Conservation (phyloP, 2,888 invertebrate genomes). For the Coenonympha glycerion region DNA sequence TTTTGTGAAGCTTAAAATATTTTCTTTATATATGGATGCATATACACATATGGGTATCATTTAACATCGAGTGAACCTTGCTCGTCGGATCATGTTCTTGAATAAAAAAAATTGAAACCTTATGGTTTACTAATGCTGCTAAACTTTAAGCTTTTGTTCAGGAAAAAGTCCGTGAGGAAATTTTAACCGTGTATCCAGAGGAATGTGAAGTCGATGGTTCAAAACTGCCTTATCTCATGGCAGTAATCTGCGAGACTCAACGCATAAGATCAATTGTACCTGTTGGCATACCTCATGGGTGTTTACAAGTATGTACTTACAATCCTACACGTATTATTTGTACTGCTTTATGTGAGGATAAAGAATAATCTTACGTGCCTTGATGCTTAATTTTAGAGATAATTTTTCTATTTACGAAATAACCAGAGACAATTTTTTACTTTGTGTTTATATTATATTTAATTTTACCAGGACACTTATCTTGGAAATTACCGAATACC, state of each 20-base stretch:
- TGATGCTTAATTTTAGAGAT: no score
- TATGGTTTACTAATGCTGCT: not conserved
- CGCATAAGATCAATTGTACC: slow-evolving; percentile 87
- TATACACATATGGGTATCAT: no score
- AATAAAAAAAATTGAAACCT: no score
- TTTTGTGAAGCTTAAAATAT: no score
- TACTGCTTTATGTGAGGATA: no score
- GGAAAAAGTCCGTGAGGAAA: slow-evolving; percentile 77
- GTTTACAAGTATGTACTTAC: slow-evolving; percentile 53
- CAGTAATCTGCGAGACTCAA: slow-evolving; percentile 86
- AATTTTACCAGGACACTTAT: slow-evolving; percentile 62
- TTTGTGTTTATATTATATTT: not conserved
- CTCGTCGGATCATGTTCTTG: no score
- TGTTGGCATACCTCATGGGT: slow-evolving; percentile 89
- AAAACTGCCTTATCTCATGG: slow-evolving; percentile 78
- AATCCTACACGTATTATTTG: no score
- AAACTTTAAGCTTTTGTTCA: slow-evolving; percentile 45
- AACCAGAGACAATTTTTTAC: no score
- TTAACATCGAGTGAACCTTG: no score
- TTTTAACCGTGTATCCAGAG: slow-evolving; percentile 61
- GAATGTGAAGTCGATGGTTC: slow-evolving; percentile 76
- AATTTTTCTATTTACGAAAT: no score
- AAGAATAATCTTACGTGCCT: no score
- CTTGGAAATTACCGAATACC: slow-evolving; percentile 80
- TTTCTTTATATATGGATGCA: no score